Evolutionary conservation across 2,113 vertebrate genomes (phyloP).

Genomic region (Grammomys dolichurus): DNA sequence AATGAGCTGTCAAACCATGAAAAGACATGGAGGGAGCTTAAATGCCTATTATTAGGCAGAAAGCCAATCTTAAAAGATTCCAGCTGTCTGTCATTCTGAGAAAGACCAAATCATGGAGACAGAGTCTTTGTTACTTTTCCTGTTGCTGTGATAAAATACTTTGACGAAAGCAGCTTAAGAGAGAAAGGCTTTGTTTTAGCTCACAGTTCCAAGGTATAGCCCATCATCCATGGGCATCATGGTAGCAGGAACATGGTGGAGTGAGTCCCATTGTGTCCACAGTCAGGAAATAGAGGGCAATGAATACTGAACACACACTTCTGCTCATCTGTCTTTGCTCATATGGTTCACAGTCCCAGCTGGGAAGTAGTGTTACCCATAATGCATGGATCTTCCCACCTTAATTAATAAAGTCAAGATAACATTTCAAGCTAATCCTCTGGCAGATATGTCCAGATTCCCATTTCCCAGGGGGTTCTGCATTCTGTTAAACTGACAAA

Average conservation of each 20-base stretch:
- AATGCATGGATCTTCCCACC: too few relatives aligned
- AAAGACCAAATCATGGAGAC: background rate
- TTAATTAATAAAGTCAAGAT: background rate
- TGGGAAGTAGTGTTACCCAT: too few relatives aligned
- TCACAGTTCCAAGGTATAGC: background rate
- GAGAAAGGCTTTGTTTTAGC: background rate
- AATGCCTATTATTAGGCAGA: background rate
- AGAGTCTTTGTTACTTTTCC: background rate
- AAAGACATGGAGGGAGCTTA: background rate
- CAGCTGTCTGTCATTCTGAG: background rate
- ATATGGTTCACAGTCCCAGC: background rate
- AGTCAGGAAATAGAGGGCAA: background rate
- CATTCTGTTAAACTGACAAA: background rate
- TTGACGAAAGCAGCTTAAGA: background rate
- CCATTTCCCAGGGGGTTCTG: background rate
- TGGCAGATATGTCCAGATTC: too few relatives aligned
- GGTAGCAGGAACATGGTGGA: background rate
- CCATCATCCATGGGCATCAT: background rate
- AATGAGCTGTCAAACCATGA: background rate
- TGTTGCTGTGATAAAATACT: background rate
- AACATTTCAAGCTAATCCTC: too few relatives aligned
- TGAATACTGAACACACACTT: background rate
- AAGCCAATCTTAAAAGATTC: background rate
- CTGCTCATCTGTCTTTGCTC: background rate
- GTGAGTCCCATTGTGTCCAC: background rate